These are phyloP conservation scores for Pseudomyrmex concolor DNA, from an alignment of 1,140 invertebrate genomes.

Conservation along the genomic window DNA sequence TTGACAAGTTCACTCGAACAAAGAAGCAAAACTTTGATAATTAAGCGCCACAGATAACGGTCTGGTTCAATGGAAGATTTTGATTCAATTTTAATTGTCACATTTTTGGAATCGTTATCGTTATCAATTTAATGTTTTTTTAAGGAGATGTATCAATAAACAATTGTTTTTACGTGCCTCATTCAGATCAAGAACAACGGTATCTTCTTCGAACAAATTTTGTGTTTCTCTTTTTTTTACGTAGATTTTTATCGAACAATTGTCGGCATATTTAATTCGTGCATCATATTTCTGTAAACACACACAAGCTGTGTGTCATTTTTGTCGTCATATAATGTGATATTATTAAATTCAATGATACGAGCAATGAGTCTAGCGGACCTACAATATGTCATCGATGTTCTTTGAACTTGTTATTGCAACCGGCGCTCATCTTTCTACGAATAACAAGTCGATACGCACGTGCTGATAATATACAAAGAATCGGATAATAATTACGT, in stretches of 20 bases:
- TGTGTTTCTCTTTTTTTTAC: too few species aligned
- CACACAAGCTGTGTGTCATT: background rate
- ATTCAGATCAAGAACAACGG: too few species aligned
- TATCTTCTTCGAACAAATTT: too few species aligned
- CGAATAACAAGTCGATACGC: constrained; percentile 13
- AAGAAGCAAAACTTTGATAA: background rate
- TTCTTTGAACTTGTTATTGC: constrained; percentile 39
- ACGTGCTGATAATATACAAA: constrained; percentile 15
- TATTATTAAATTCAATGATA: background rate
- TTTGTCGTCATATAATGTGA: background rate
- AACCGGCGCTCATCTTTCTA: background rate
- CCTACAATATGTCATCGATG: background rate
- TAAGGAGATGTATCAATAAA: background rate
- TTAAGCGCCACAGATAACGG: background rate
- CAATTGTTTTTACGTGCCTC: too few species aligned
- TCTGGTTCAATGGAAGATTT: background rate
- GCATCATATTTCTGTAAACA: background rate
- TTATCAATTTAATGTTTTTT: background rate
- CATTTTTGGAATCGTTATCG: background rate
- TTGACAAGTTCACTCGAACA: background rate
- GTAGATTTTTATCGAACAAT: background rate
- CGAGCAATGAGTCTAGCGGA: background rate
- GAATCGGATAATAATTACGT: constrained; percentile 21
- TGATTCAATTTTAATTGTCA: background rate
- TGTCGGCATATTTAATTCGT: background rate